Conservation (phyloP, 2,797 vertebrate genomes). For the Cynodonichthys magdalenae region DNA sequence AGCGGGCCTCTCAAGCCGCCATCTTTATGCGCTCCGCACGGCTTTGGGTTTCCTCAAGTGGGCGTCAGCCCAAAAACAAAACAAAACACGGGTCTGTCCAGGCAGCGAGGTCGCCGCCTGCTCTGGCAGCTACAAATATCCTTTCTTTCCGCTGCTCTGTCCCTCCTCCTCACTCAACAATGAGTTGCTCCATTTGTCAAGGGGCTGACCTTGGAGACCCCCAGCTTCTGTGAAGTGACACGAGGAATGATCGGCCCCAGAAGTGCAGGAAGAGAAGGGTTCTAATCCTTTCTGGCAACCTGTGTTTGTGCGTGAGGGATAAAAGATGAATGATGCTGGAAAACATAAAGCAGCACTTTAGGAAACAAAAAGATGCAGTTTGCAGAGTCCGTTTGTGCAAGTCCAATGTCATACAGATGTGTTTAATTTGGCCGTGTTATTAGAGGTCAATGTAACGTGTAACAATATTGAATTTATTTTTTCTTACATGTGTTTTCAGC, state of each 20-base stretch:
- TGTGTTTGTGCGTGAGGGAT: slow-evolving; percentile 24
- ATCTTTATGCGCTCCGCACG: slow-evolving; percentile 48
- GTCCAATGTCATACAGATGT: not conserved
- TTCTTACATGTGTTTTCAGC: not conserved
- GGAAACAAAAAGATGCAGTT: slow-evolving; percentile 6
- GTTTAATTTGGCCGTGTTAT: slow-evolving; percentile 3
- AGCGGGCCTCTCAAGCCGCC: slow-evolving; percentile 65
- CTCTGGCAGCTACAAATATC: slow-evolving; percentile 63
- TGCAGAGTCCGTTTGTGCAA: not conserved
- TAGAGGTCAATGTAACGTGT: not conserved
- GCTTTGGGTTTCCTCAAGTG: slow-evolving; percentile 80
- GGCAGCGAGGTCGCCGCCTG: slow-evolving; percentile 58
- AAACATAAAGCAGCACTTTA: slow-evolving; percentile 26
- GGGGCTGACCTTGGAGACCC: slow-evolving; percentile 60
- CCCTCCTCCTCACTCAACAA: slow-evolving; percentile 46
- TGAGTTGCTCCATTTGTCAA: slow-evolving; percentile 71
- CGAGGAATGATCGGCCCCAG: slow-evolving; percentile 42
- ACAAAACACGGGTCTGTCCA: slow-evolving; percentile 36
- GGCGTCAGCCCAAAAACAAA: slow-evolving; percentile 33
- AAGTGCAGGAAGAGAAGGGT: slow-evolving; percentile 31
- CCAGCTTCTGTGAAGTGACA: slow-evolving; percentile 40
- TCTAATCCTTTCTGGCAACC: slow-evolving; percentile 42
- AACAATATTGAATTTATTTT: too few species aligned
- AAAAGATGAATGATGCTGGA: slow-evolving; percentile 30
- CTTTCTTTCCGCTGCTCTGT: slow-evolving; percentile 54